A percentile compares a stretch with the other conserved stretches of the same genome.
These are phyloP conservation scores for Microcebus murinus DNA, from an alignment of 2,113 vertebrate genomes.

Conservation along the genomic window DNA sequence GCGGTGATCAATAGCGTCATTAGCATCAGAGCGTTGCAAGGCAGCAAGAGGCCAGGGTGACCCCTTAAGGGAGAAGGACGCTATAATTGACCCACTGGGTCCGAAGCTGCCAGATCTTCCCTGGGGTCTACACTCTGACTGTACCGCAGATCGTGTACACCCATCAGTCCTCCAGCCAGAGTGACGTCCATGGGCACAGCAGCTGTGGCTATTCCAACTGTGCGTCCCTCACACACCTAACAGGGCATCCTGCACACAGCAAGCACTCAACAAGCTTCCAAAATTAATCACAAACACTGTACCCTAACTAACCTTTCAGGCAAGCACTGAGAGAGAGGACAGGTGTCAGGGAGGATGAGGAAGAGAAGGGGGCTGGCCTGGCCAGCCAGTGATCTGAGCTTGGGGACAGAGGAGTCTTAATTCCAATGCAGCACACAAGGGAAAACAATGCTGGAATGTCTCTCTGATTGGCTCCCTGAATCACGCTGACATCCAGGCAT, in stretches of 20 bases:
- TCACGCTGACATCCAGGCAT: background rate
- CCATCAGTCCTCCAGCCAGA: rapidly evolving
- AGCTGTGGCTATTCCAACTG: background rate
- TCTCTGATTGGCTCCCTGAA: background rate
- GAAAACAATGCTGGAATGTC: background rate
- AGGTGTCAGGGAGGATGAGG: background rate
- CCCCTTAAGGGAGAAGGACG: background rate
- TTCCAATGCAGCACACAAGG: background rate
- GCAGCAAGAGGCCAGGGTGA: background rate
- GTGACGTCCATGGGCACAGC: background rate
- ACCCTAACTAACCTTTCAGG: background rate
- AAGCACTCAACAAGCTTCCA: background rate
- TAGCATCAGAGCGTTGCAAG: background rate
- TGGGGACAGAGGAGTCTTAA: background rate
- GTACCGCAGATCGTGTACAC: rapidly evolving
- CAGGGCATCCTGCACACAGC: background rate
- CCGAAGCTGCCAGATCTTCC: background rate
- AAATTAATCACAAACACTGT: background rate
- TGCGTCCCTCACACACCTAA: background rate
- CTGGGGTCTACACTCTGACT: rapidly evolving
- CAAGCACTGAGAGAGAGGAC: background rate
- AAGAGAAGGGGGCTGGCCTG: background rate
- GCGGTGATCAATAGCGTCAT: background rate
- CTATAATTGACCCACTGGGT: background rate
- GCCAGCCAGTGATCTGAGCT: background rate